phyloP scores from a whole-genome alignment of 2,888 invertebrate genomes.

The Noctua janthe region DNA sequence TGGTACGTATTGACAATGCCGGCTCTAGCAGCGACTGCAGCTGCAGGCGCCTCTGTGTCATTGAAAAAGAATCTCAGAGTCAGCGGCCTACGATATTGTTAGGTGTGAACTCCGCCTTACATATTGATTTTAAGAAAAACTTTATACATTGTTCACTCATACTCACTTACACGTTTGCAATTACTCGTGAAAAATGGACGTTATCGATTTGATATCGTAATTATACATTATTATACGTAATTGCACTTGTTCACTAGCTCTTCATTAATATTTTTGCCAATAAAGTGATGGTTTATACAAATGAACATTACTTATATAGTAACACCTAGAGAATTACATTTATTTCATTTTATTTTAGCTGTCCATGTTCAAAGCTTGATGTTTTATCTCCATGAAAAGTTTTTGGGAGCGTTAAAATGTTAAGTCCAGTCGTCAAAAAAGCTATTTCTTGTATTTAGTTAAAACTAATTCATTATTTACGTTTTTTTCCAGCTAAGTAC shows the following conservation, averaged over 20 bases:
- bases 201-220: slow-evolving; percentile 78
- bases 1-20: neutral
- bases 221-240: slow-evolving; percentile 83
- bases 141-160: slow-evolving; percentile 67
- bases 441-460: neutral
- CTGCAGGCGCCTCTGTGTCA: neutral
- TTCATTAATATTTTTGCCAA: slow-evolving; percentile 75
- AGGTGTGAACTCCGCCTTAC: neutral
- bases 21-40: neutral
- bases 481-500: neutral
- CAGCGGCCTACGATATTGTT: neutral
- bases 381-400: slow-evolving; percentile 6
- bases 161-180: slow-evolving; percentile 75
- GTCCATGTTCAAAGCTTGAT: slow-evolving; percentile 43
- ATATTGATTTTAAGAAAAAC: slow-evolving; percentile 56
- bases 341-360: slow-evolving; percentile 41
- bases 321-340: slow-evolving; percentile 46
- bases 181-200: slow-evolving; percentile 86
- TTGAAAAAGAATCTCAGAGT: neutral
- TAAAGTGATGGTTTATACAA: slow-evolving; percentile 70
- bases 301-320: slow-evolving; percentile 57
- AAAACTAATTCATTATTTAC: neutral
- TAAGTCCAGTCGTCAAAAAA: slow-evolving; percentile 44
- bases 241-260: slow-evolving; percentile 85
- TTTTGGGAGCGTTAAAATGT: slow-evolving; percentile 53